Percentiles rank a stretch among this genome's conserved stretches.
phyloP scores from a whole-genome alignment of 2,888 invertebrate species.

The Bombylius major region DNA sequence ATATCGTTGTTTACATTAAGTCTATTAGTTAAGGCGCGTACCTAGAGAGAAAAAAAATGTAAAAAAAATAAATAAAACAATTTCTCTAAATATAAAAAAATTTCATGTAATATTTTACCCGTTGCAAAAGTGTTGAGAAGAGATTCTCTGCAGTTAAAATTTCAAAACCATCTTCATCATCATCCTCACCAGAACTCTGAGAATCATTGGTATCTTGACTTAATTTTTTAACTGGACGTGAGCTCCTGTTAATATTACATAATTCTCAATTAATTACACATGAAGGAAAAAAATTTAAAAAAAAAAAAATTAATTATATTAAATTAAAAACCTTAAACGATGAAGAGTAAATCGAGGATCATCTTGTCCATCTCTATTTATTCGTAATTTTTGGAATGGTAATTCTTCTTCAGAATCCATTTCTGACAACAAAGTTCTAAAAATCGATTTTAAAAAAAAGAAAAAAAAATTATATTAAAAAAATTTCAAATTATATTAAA shows the following conservation, averaged over 20 bases:
- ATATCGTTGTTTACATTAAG: slow-evolving; percentile 70
- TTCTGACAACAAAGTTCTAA: slow-evolving; percentile 52
- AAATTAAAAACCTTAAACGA: slow-evolving; percentile 43
- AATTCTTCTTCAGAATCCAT: slow-evolving; percentile 56
- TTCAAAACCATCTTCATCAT: slow-evolving; percentile 84
- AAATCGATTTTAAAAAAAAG: slow-evolving; percentile 10
- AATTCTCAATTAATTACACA: not conserved
- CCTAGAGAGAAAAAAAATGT: slow-evolving; percentile 37
- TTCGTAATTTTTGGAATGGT: slow-evolving; percentile 45
- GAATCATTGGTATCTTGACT: slow-evolving; percentile 59
- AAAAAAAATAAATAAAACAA: not conserved
- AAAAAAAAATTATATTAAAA: too few relatives aligned
- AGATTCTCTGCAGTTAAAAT: slow-evolving; percentile 82
- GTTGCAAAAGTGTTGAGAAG: slow-evolving; percentile 72
- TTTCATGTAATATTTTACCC: slow-evolving; percentile 43
- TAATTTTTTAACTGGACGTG: slow-evolving; percentile 51
- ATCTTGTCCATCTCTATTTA: slow-evolving; percentile 43
- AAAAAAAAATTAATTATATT: not conserved
- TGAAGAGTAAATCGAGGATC: slow-evolving; percentile 47
- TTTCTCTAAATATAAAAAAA: too few relatives aligned
- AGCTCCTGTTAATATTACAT: slow-evolving; percentile 40
- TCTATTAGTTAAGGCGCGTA: slow-evolving; percentile 70
- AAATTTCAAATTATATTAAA: too few relatives aligned
- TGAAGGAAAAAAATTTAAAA: not conserved
- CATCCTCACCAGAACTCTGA: slow-evolving; percentile 76